phyloP scores from a whole-genome alignment of 2,888 invertebrate species.

The Drepana falcataria region DNA sequence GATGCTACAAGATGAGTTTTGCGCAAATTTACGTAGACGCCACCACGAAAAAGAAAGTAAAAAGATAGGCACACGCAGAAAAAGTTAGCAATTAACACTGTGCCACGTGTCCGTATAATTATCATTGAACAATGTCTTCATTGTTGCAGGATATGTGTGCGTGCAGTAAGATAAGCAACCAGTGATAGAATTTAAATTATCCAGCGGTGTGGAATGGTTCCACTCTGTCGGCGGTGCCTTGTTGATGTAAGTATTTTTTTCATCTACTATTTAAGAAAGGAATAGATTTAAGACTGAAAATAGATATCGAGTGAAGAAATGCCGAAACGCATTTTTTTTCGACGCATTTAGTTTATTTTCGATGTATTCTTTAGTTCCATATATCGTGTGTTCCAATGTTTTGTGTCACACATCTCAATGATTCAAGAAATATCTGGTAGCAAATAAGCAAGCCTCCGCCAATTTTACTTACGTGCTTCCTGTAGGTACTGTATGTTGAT shows the following conservation, averaged over 20 bases:
- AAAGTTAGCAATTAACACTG: neutral
- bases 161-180: slow-evolving; percentile 63
- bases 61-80: neutral
- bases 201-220: slow-evolving; percentile 73
- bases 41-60: neutral
- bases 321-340: too few relatives aligned
- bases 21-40: too few relatives aligned
- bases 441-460: too few relatives aligned
- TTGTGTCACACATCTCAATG: too few relatives aligned
- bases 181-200: slow-evolving; percentile 52
- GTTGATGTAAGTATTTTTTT: slow-evolving; percentile 58
- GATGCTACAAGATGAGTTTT: too few relatives aligned
- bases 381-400: too few relatives aligned
- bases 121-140: slow-evolving; percentile 24
- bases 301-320: too few relatives aligned
- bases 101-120: slow-evolving; percentile 13
- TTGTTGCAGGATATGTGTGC: slow-evolving; percentile 73
- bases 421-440: too few relatives aligned
- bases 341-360: too few relatives aligned
- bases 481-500: too few relatives aligned
- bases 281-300: neutral
- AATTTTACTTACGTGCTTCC: too few relatives aligned
- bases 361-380: too few relatives aligned
- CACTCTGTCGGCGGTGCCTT: slow-evolving; percentile 62
- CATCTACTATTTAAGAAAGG: neutral